These are phyloP conservation scores for Callorhinus ursinus DNA, from an alignment of 2,113 vertebrate species.

Conservation along the genomic window DNA sequence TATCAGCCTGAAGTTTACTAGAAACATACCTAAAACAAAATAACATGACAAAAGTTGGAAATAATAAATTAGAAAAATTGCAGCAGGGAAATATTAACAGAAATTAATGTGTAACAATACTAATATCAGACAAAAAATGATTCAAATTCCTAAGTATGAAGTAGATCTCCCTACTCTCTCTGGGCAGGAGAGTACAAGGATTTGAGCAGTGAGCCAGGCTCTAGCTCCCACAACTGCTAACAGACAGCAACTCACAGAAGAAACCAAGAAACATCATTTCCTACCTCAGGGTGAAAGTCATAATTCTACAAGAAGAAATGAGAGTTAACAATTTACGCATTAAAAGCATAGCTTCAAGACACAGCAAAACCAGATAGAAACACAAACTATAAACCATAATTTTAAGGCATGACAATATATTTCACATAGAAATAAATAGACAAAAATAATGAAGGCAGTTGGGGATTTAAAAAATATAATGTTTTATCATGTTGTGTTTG, in stretches of 20 bases:
- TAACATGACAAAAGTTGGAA: not conserved
- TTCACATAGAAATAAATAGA: not conserved
- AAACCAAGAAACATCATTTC: not conserved
- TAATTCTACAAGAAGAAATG: not conserved
- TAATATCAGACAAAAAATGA: not conserved
- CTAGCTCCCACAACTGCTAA: fast-evolving
- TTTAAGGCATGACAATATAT: not conserved
- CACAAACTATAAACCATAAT: not conserved
- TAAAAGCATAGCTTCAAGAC: not conserved
- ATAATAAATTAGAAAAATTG: not conserved
- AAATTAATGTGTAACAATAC: not conserved
- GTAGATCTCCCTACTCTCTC: not conserved
- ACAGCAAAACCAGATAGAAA: not conserved
- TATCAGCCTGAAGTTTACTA: not conserved
- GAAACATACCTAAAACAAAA: not conserved
- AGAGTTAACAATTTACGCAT: not conserved
- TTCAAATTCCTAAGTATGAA: not conserved
- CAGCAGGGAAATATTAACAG: not conserved
- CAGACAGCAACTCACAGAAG: not conserved
- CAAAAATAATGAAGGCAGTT: not conserved
- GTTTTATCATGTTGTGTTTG: not conserved
- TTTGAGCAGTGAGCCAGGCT: not conserved
- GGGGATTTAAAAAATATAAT: not conserved
- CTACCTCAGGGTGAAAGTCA: not conserved
- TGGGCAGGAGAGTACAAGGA: not conserved